Conservation (phyloP, 2,113 vertebrate genomes). For the Equus przewalskii region DNA sequence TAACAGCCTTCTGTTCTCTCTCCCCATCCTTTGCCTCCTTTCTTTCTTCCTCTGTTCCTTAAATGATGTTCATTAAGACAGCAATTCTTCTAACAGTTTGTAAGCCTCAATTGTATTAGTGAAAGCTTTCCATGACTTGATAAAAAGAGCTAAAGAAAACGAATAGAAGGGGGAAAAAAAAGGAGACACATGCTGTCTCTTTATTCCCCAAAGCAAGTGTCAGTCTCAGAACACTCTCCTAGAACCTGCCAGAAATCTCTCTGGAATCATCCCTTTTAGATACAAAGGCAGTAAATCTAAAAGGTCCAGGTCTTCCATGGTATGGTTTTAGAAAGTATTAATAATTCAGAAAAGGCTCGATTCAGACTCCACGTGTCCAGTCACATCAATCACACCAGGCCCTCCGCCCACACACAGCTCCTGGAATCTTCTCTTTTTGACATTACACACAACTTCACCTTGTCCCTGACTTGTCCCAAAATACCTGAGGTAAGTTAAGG, state of each 20-base stretch:
- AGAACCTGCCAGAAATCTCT: slow-evolving; percentile 66
- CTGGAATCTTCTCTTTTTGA: slow-evolving; percentile 9
- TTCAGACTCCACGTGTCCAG: background rate
- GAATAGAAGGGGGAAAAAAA: background rate
- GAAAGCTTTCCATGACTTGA: slow-evolving; percentile 79
- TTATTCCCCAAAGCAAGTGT: slow-evolving; percentile 69
- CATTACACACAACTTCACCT: slow-evolving; percentile 11
- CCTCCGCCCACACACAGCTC: background rate
- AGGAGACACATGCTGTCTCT: slow-evolving; percentile 55
- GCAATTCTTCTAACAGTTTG: slow-evolving; percentile 71
- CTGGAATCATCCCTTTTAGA: slow-evolving; percentile 7
- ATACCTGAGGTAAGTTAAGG: background rate
- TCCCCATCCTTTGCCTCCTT: background rate
- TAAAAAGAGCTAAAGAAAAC: slow-evolving; percentile 75
- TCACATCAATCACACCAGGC: background rate
- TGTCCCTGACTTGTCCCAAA: slow-evolving; percentile 40
- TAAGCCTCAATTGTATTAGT: slow-evolving; percentile 79
- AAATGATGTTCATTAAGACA: slow-evolving; percentile 78
- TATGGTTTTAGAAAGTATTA: slow-evolving; percentile 61
- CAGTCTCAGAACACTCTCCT: slow-evolving; percentile 63
- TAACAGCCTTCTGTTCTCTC: slow-evolving; percentile 80
- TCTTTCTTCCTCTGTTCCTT: slow-evolving; percentile 68
- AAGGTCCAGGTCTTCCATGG: slow-evolving; percentile 10
- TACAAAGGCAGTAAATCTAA: slow-evolving; percentile 54
- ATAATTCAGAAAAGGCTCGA: slow-evolving; percentile 58